A percentile compares a stretch with the other conserved stretches of the same genome.
phyloP scores from a whole-genome alignment of 2,113 vertebrate species.

The Mormyrus iriodes region DNA sequence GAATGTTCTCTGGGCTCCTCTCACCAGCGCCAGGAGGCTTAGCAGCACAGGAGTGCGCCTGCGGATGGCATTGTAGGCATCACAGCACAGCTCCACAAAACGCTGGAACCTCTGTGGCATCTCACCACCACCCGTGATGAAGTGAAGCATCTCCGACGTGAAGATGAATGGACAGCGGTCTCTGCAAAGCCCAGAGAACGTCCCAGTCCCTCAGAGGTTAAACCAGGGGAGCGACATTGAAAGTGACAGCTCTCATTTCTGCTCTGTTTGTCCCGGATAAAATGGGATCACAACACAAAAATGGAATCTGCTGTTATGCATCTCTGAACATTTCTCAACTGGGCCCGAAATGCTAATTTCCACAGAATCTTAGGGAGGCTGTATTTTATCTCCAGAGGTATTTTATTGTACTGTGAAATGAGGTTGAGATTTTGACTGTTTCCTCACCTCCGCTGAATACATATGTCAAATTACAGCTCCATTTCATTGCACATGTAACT shows the following conservation, averaged over 20 bases:
- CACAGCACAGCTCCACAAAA: conserved; percentile 84
- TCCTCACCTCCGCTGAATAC: background rate
- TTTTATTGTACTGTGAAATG: background rate
- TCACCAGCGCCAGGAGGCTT: conserved; percentile 78
- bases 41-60: conserved; percentile 70
- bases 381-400: background rate
- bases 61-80: conserved; percentile 75
- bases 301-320: background rate
- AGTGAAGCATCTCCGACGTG: conserved; percentile 85
- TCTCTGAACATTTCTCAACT: background rate
- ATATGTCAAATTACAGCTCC: background rate
- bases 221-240: background rate
- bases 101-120: conserved; percentile 71
- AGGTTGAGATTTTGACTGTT: background rate
- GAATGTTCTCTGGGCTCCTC: conserved; percentile 22
- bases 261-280: background rate
- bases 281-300: background rate
- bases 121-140: conserved; percentile 79
- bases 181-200: conserved; percentile 42
- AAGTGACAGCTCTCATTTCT: background rate
- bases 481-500: background rate
- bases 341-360: background rate
- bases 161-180: conserved; percentile 84
- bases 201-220: background rate
- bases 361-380: background rate